These are phyloP conservation scores for Poecilia wingei DNA, from an alignment of 2,797 vertebrate genomes.

Conservation along the genomic window DNA sequence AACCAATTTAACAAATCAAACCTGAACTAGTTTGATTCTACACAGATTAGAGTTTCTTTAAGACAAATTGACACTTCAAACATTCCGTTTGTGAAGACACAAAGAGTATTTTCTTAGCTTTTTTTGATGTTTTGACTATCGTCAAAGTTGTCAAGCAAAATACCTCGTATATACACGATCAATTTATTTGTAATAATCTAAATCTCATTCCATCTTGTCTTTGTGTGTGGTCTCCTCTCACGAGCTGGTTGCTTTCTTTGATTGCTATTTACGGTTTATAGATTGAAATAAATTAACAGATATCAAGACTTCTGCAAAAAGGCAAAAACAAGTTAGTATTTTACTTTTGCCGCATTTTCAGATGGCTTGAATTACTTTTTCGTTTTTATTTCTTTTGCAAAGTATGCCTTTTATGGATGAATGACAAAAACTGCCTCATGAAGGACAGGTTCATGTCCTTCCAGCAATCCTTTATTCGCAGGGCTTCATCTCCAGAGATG, in stretches of 20 bases:
- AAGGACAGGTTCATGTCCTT: conserved; percentile 39
- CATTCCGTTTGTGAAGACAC: neutral
- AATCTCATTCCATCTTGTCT: neutral
- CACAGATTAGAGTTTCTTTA: neutral
- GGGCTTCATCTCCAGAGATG: conserved; percentile 30
- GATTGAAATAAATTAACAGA: neutral
- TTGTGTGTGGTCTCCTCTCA: neutral
- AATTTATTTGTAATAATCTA: neutral
- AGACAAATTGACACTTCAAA: neutral
- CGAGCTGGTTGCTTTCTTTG: neutral
- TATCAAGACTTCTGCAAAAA: neutral
- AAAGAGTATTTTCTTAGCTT: neutral
- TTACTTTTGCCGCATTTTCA: neutral
- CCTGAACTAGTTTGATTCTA: neutral
- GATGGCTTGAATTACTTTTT: neutral
- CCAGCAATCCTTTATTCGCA: conserved; percentile 29
- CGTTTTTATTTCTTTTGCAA: neutral
- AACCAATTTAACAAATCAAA: neutral
- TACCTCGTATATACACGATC: neutral
- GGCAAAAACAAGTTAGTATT: neutral
- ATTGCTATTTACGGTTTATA: neutral
- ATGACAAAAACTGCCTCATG: conserved; percentile 19
- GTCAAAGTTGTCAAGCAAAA: neutral
- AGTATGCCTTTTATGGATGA: conserved; percentile 5
- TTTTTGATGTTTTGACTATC: neutral